Base-by-base conservation (phyloP, 2,113 vertebrate species). In the Rhea americana region DNA sequence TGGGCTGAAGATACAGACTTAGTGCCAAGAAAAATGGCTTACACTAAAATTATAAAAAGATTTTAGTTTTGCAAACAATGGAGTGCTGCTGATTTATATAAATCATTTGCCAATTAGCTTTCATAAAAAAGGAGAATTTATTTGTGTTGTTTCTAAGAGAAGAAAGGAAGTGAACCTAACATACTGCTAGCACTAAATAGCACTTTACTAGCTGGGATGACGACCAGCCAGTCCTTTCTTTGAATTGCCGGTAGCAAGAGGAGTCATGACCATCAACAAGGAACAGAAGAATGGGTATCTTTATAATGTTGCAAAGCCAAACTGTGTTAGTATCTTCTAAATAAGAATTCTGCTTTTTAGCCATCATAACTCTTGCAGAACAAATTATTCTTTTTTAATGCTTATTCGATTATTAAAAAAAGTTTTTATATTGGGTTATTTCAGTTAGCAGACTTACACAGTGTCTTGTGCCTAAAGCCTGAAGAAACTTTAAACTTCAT, bases 1-100 rank as follows among this genome's bases (percentile, higher is more conserved):
- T 0, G 0, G 26, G n/a, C 8, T 41, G 5, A 39, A 50, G 20
- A 16, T 11, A 48, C 4, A 14, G 1, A 0, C 10, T 48, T 17
- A 4, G 20, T 26, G 17, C 25, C 25, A 48, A 41, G 32, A 77
- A 55, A 66, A 81, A 26, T 4, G 8, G 21, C 55, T 53, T 43
- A 35, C 61, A 20, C 9, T 39, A n/a, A 55, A 81, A 77, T 37
- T 35, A 25, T 26, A 9, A 16, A 1, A 24, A 39, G 30, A 47
- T 58, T 56, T 32, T 9, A 17, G 18, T 13, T 85, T 25, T 65
- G 22, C 16, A 71, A 65, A 35, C 22, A 61, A 22, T 19, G 25
- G 9, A 66, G 12, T 45, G 53, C 75, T 45, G 35, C 15, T 32
- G 32, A 67, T 35, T 51, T 30, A 68, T 15, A 51, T n/a, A 5